A percentile compares a stretch with the other conserved stretches of the same genome.
These are phyloP conservation scores for Stenotaenia linearis DNA, from an alignment of 2,888 invertebrate genomes.

Conservation along the genomic window DNA sequence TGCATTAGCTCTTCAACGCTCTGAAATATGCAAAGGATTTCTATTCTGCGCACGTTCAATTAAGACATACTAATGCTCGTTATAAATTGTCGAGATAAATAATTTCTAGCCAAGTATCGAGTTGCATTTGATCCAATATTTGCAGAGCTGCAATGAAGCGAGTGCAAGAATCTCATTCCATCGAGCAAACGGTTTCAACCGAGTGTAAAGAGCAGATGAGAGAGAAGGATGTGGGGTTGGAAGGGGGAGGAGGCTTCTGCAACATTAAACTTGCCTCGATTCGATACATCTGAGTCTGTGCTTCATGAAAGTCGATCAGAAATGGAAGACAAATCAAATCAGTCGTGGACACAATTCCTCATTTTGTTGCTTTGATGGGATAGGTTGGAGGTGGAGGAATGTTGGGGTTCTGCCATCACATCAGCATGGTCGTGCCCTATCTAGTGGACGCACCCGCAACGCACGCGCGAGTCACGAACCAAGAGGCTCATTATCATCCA, in stretches of 20 bases:
- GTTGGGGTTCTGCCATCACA: neutral
- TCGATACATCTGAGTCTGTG: constrained; percentile 14
- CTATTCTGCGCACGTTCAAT: neutral
- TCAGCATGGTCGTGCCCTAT: neutral
- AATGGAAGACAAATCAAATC: constrained; percentile 26
- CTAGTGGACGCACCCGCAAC: constrained; percentile 9
- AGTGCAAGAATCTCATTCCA: constrained; percentile 10
- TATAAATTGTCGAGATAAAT: constrained; percentile 15
- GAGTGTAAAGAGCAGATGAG: constrained; percentile 20
- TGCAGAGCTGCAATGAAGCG: constrained; percentile 20
- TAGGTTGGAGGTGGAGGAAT: neutral
- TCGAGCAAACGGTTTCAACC: constrained; percentile 7
- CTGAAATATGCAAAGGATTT: neutral
- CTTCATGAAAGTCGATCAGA: constrained; percentile 15
- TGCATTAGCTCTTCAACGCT: neutral
- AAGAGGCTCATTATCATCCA: constrained; percentile 24
- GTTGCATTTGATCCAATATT: constrained; percentile 26
- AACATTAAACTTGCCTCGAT: constrained; percentile 8
- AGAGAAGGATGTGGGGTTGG: neutral
- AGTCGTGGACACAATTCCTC: constrained; percentile 7
- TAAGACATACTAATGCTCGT: neutral
- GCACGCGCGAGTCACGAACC: constrained; percentile 12
- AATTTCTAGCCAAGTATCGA: constrained; percentile 13
- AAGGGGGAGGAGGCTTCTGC: neutral
- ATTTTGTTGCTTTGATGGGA: neutral